Base-by-base conservation (phyloP, 2,113 vertebrate genomes). In the Tichodroma muraria region DNA sequence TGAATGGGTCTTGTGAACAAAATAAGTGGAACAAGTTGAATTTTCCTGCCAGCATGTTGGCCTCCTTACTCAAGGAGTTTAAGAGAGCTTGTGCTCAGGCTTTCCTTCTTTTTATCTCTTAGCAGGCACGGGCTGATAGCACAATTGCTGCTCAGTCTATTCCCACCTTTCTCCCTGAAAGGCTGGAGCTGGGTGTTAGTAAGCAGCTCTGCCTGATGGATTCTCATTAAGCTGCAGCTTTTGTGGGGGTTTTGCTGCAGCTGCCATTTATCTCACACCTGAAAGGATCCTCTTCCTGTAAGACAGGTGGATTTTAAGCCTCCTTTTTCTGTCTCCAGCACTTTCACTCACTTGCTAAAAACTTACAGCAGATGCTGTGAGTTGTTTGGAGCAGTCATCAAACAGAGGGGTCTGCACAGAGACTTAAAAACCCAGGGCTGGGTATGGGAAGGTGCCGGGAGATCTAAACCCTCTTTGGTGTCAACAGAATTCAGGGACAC, bases 161-260 rank as follows among this genome's bases (percentile, higher is more conserved):
- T 84, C 84, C 90, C 76, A 71, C 73, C 68, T 86, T 75, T 45
- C 85, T 68, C 81, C 91, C 50, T 25, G 60, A 56, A 70, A 60
- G 42, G 63, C 87, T 92, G 72, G 71, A 69, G 80, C 85, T 85
- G 65, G 35, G 2, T 87, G 71, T 78, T 65, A 37, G 87, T 88
- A 91, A 97, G 89, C 93, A 91, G 91, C 91, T 93, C 93, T 94
- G 89, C 71, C 85, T 91, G 91, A 80, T 88, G 96, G 95, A 80
- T 82, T 77, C 94, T 95, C 94, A 91, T 93, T 97, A 96, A 80
- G 79, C 82, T 90, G 72, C 88, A 94, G 95, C 90, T 93, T 95
- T 95, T 94, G 94, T 86, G 88, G 69, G 56, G 68, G 68, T 91
- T 95, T 95, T 38, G 12, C 56, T 88, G 85, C 76, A 56, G 53